Evolutionary conservation across 2,888 invertebrate genomes (phyloP), one percentile per base, ranked within the genome.

Genomic region (Rhingia campestris): DNA sequence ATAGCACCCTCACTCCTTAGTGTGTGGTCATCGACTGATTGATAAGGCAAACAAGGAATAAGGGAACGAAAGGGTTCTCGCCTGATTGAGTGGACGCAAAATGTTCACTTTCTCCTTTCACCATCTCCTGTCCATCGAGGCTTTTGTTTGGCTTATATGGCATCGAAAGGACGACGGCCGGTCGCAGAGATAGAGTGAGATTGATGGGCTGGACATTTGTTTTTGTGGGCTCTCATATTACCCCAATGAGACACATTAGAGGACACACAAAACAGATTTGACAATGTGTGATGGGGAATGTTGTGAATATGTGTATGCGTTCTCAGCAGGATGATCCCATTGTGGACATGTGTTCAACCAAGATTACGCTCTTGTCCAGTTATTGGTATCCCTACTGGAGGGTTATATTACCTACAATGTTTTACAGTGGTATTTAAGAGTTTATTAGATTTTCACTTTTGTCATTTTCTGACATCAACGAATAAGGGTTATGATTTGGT

Each of bases 141-240:
- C 53, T 59, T 41, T 61, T 22, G 22, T 22, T 22, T 22, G 22
- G 22, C 22, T 22, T 22, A 22, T 22, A 76, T 59, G 37, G 53
- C 61, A 51, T 76, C 45, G 76, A 81, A 81, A 59, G 58, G 12
- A 22, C 22, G 22, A 22, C 22, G 22, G 22, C 22, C 32, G 49
- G 47, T 41, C 1, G 22, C 6, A 37, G 69, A 77, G 69, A 82
- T 69, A 64, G 73, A 79, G 69, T 82, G 77, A 82, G 82, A 82
- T 82, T 82, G 82, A 82, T 82, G 77, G 73, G 73, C 51, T 74
- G 82, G 82, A 73, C 82, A 82, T 82, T 82, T 77, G 73, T 82
- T 77, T 82, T 79, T 79, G 77, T 74, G 77, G 64, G 49, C 56
- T 22, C 67, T 81, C 82, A 54, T 74, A 69, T 82, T 82, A 79